phyloP scores from a whole-genome alignment of 2,888 invertebrate species.

The Agrilus mali region DNA sequence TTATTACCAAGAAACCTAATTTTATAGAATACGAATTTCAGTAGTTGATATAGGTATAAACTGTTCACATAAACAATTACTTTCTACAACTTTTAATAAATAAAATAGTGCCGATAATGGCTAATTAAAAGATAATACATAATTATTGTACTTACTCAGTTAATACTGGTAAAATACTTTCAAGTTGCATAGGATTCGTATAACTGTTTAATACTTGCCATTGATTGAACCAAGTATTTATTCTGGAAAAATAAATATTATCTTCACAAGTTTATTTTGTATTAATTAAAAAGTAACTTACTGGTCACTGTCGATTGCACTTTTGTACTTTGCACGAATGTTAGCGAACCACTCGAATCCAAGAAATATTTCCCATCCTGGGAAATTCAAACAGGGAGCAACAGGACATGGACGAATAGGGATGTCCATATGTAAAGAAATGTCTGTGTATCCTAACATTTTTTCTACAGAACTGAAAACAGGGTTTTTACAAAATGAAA shows the following conservation, averaged over 20 bases:
- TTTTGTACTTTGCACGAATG: conserved; percentile 36
- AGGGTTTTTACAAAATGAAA: not conserved
- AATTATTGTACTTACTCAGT: conserved; percentile 39
- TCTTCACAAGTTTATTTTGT: not conserved
- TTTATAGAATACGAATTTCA: too few species aligned
- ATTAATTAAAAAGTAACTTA: conserved; percentile 24
- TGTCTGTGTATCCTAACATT: conserved; percentile 33
- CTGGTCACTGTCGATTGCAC: conserved; percentile 41
- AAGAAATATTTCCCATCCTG: conserved; percentile 35
- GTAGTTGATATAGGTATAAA: too few species aligned
- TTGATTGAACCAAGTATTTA: conserved; percentile 55
- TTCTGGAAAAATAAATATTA: conserved; percentile 32
- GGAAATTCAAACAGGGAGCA: conserved; percentile 37
- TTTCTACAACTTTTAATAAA: too few species aligned
- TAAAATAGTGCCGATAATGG: too few species aligned
- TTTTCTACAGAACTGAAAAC: conserved; percentile 25
- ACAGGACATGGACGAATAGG: conserved; percentile 33
- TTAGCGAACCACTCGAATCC: conserved; percentile 41
- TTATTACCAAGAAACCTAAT: too few species aligned
- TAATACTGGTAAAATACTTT: conserved; percentile 42
- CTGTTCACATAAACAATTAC: too few species aligned
- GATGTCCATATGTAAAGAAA: conserved; percentile 28
- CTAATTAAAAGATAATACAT: not conserved
- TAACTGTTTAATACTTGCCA: conserved; percentile 56
- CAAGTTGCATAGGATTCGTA: conserved; percentile 52